Evolutionary conservation across 2,888 invertebrate species (phyloP), one percentile per base, ranked within the genome.

Genomic region (Tetragonisca angustula): DNA sequence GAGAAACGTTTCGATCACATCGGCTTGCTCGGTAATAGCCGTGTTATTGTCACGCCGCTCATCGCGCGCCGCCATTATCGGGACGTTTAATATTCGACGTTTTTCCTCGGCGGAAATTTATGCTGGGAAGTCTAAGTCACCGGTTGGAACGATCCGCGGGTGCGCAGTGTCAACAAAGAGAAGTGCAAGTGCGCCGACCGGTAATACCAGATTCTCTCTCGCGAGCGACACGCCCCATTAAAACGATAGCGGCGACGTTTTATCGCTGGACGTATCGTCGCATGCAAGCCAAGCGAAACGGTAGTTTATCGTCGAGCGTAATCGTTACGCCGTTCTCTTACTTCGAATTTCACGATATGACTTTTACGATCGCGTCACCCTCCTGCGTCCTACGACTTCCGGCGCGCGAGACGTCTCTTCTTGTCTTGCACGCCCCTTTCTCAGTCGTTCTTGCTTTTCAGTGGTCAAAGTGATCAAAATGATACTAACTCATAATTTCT

Each of bases 301-400:
- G 84, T 88, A 77, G 79, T 88, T 88, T 89, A 88, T 81, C 82
- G 76, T 77, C 52, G 36, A 36, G 43, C 84, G 59, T 27, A 27
- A 27, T 79, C 72, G 83, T 84, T 77, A 84, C 88, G 82, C 84
- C 88, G 89, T 89, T 88, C 88, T 89, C 88, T 88, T 84, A 86
- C 78, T 81, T 83, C 52, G 79, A 85, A 87, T 83, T 88, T 88
- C 88, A 82, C 75, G 88, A 82, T 69, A 74, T 78, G 81, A 88
- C 86, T 89, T 89, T 89, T 90, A 89, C 82, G 89, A 88, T 82
- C 79, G 56, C 24, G 19, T 62, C 68, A 73, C 49, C 81, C 52
- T 62, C 71, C 27, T 64, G 43, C n/a, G 43, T 50, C 73, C 70
- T 70, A 50, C 75, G 32, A 77, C 27, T 64, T 64, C 52, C 64